These are phyloP conservation scores for Arizona elegans DNA, from an alignment of 2,113 vertebrate species.

Conservation along the genomic window DNA sequence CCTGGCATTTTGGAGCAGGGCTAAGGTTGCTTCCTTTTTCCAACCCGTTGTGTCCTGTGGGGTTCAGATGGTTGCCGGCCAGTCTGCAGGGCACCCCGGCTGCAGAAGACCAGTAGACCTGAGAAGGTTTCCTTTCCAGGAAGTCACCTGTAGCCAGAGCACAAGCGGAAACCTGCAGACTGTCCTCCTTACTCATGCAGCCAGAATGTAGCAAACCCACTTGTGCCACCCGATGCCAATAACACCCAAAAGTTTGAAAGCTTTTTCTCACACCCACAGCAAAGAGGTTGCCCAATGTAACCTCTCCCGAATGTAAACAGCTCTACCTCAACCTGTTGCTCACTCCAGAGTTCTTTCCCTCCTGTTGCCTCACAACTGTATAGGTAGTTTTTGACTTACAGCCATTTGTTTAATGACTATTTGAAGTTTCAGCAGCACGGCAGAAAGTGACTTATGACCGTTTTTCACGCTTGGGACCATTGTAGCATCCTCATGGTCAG, in stretches of 20 bases:
- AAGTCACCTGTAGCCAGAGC: neutral
- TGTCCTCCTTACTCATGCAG: neutral
- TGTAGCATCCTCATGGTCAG: neutral
- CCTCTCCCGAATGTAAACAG: neutral
- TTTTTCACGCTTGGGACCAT: neutral
- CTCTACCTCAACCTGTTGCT: neutral
- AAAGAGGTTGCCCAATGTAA: neutral
- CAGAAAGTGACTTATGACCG: neutral
- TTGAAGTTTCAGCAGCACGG: neutral
- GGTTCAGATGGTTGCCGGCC: neutral
- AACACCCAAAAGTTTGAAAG: neutral
- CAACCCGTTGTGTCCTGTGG: neutral
- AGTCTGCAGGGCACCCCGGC: neutral
- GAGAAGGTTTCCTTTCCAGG: neutral
- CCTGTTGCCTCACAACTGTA: neutral
- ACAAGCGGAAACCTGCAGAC: neutral
- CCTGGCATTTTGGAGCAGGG: neutral
- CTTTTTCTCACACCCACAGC: neutral
- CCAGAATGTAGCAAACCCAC: neutral
- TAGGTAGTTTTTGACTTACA: neutral
- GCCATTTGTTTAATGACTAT: neutral
- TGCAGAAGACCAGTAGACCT: too few species aligned
- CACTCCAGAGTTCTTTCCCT: too few species aligned
- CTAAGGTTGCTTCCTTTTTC: neutral
- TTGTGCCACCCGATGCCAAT: too few species aligned